A percentile compares a stretch with the other conserved stretches of the same genome.
Conservation (phyloP, 2,113 vertebrate genomes). For the Pundamilia nyererei region DNA sequence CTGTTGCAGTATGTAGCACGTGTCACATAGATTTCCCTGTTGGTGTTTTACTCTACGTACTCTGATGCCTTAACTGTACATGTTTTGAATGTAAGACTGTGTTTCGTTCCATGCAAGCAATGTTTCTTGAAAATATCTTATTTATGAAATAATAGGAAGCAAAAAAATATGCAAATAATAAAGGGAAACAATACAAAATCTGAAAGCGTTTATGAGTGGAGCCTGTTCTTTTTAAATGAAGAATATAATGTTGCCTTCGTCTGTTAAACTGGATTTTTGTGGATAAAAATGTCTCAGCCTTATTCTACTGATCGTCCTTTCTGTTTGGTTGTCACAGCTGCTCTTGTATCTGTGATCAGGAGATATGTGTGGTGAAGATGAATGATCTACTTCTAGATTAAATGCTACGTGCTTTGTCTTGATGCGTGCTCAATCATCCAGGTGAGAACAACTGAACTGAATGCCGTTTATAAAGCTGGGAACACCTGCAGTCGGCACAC, state of each 20-base stretch:
- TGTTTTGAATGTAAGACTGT: constrained; percentile 31
- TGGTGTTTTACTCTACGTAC: background rate
- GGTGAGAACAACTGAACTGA: background rate
- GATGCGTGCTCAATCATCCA: background rate
- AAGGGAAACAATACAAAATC: background rate
- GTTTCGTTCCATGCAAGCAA: background rate
- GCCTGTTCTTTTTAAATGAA: background rate
- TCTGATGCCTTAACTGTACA: constrained; percentile 27
- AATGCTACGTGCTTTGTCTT: background rate
- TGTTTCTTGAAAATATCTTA: background rate
- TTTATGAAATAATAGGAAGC: background rate
- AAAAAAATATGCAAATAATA: background rate
- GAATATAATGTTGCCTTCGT: background rate
- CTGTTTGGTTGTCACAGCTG: background rate
- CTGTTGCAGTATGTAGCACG: constrained; percentile 9
- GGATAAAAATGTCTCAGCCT: background rate
- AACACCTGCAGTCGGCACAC: background rate
- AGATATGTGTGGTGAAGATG: background rate
- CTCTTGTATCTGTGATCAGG: background rate
- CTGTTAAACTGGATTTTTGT: background rate
- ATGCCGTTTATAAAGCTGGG: background rate
- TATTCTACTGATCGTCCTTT: background rate
- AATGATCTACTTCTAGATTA: background rate
- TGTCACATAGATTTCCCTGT: background rate
- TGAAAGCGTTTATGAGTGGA: background rate